Base-by-base conservation (phyloP, 2,888 invertebrate species). In the Aromia moschata region DNA sequence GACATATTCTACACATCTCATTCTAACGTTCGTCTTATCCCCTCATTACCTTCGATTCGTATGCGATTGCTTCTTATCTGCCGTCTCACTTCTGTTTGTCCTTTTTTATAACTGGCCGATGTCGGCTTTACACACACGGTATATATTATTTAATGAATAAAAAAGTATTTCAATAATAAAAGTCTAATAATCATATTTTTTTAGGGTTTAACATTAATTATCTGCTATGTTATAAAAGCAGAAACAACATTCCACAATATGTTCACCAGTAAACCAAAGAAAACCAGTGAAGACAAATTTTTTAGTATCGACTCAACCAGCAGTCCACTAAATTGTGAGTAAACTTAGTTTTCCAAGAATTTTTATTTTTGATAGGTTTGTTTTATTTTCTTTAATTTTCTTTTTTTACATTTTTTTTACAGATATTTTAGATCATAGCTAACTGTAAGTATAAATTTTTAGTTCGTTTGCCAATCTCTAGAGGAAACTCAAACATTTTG, bases 301-400 rank as follows among this genome's bases (percentile, higher is more conserved):
- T 75, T 75, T 62, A 84, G 83, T 55, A 82, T 85, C 2, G 82
- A 82, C 65, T 80, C 81, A 0, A 84, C 83, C 7, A 85, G 85
- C 66, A 86, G 85, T 33, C 86, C 86, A n/a, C 81, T 87, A 16
- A 87, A 85, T 74, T 83, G 87, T 87, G 72, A 85, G 86, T 84
- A 49, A 30, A n/a, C n/a, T 46, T 12, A 44, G 15, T 56, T 56
- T 30, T 20, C 33, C 52, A 9, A 37, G 46, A 25, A 43, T 31
- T 45, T 36, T 31, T 38, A 16, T 38, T 20, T 17, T 60, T 25
- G 9, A 15, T 30, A n/a, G 9, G 25, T 0, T 40, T 51, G 17
- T 38, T 14, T 51, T 36, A 25, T 15, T 51, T 51, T 30, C 20
- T 51, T 31, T 55, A 54, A 58, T 57, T 58, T 52, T 47, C 30